These are phyloP conservation scores for Oxyteleia sp. DNA, from an alignment of 2,888 invertebrate genomes.

Conservation along the genomic window DNA sequence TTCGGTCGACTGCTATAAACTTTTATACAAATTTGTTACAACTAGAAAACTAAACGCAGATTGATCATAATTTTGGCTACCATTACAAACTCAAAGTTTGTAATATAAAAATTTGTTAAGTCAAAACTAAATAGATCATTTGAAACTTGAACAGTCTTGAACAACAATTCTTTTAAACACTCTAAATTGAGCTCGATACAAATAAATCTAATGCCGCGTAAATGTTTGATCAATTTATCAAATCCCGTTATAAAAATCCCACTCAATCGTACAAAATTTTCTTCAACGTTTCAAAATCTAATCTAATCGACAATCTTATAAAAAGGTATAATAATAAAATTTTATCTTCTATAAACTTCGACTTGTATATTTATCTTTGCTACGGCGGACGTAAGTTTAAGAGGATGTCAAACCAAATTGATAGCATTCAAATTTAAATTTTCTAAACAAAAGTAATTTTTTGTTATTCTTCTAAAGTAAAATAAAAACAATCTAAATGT, in stretches of 20 bases:
- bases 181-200: conserved; percentile 47
- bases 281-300: conserved; percentile 54
- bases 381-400: background rate
- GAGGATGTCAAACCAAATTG: too few species aligned
- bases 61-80: conserved; percentile 2
- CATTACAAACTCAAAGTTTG: conserved; percentile 39
- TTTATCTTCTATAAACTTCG: conserved; percentile 3
- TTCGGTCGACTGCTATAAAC: background rate
- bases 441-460: too few species aligned
- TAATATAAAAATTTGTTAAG: conserved; percentile 34
- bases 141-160: conserved; percentile 60
- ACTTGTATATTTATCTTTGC: background rate
- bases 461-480: too few species aligned
- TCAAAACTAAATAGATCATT: conserved; percentile 55
- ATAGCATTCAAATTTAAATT: too few species aligned
- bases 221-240: conserved; percentile 41
- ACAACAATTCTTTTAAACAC: conserved; percentile 50
- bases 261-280: conserved; percentile 58
- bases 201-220: conserved; percentile 43
- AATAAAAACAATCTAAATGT: too few species aligned
- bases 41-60: conserved; percentile 20
- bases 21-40: conserved; percentile 54
- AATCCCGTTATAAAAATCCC: conserved; percentile 39
- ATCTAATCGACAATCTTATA: conserved; percentile 56
- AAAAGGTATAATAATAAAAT: conserved; percentile 58